Evolutionary conservation across 2,797 vertebrate genomes (phyloP).

Genomic region (Melopsittacus undulatus): DNA sequence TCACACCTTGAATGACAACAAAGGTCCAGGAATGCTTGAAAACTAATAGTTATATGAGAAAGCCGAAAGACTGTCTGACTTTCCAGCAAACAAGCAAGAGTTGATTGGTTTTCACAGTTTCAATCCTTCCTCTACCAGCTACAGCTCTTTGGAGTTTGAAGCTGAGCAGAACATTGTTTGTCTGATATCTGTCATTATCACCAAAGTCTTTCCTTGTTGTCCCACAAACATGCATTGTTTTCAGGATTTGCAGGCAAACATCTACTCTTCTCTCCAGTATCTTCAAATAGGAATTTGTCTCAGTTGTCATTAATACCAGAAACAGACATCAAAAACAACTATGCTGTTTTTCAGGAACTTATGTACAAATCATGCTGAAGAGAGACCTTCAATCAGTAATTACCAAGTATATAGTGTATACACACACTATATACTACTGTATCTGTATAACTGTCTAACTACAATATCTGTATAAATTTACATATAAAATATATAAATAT

Average conservation of each 20-base stretch:
- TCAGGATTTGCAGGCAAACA: neutral
- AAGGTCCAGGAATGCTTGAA: neutral
- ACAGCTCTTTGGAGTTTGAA: neutral
- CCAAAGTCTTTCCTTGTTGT: neutral
- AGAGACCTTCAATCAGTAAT: neutral
- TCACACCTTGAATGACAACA: neutral
- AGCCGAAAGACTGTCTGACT: neutral
- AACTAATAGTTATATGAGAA: neutral
- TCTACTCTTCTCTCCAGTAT: neutral
- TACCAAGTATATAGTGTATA: neutral
- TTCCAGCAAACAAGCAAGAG: neutral
- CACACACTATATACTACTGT: neutral
- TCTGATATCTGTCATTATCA: neutral
- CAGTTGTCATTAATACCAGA: neutral
- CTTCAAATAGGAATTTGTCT: neutral
- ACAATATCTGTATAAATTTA: neutral
- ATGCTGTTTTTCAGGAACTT: neutral
- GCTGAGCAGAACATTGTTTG: neutral
- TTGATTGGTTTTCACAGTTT: neutral
- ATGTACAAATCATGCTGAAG: rapidly evolving
- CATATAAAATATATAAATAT: neutral
- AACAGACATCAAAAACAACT: neutral
- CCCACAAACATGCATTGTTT: neutral
- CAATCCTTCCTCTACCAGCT: neutral
- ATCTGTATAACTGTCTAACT: neutral